Percentiles rank a stretch among this genome's conserved stretches.
These are phyloP conservation scores for Dryas iulia DNA, from an alignment of 1,140 invertebrate species.

Conservation along the genomic window DNA sequence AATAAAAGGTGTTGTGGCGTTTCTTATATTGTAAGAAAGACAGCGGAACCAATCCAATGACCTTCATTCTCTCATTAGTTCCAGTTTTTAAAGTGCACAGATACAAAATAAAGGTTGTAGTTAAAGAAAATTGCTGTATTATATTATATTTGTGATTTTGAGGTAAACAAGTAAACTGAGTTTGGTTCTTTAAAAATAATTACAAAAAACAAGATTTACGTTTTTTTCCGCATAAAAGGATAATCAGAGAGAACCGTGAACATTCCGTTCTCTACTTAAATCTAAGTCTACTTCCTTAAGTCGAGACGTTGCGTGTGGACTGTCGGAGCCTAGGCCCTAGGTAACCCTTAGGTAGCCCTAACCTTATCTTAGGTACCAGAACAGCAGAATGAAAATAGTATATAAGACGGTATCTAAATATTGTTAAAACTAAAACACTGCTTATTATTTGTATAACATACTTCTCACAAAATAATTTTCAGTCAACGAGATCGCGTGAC, in stretches of 20 bases:
- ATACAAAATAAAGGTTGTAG: conserved; percentile 10
- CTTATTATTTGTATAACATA: not conserved
- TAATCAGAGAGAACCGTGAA: too few relatives aligned
- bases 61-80: conserved; percentile 22
- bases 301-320: too few relatives aligned
- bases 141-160: not conserved
- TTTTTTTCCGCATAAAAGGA: too few relatives aligned
- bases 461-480: conserved; percentile 2
- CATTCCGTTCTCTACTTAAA: too few relatives aligned
- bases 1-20: not conserved
- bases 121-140: not conserved
- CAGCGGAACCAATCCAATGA: conserved; percentile 16
- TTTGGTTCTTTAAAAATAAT: too few relatives aligned
- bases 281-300: too few relatives aligned
- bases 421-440: not conserved
- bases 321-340: too few relatives aligned
- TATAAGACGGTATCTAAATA: too few relatives aligned
- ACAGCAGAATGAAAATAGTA: too few relatives aligned
- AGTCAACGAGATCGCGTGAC: conserved; percentile 29
- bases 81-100: conserved; percentile 16
- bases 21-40: conserved; percentile 9
- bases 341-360: too few relatives aligned
- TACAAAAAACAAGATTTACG: too few relatives aligned
- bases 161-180: not conserved
- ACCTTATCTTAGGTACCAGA: too few relatives aligned